Percentiles rank a stretch among this genome's conserved stretches.
phyloP scores from a whole-genome alignment of 1,140 invertebrate species.

The Argopecten irradians region DNA sequence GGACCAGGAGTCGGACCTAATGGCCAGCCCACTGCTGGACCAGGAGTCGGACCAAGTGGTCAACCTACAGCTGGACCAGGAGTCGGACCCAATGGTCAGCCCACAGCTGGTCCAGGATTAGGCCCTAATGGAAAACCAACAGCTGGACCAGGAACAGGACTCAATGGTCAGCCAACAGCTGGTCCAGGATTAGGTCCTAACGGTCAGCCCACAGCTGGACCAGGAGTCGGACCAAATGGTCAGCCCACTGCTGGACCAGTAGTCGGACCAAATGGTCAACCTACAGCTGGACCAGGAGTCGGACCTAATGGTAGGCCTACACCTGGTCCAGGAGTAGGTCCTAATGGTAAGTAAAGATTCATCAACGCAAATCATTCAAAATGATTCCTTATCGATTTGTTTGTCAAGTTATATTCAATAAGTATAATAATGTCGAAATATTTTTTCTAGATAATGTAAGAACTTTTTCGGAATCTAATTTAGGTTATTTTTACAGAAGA shows the following conservation, averaged over 20 bases:
- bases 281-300: slow-evolving; percentile 24
- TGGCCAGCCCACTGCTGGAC: background rate
- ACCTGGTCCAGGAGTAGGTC: background rate
- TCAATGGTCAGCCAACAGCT: slow-evolving; percentile 15
- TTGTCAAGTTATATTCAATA: too few relatives aligned
- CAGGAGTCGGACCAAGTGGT: background rate
- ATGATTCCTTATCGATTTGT: too few relatives aligned
- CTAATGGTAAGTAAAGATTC: background rate
- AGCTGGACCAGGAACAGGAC: slow-evolving; percentile 25
- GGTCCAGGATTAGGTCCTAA: slow-evolving; percentile 31
- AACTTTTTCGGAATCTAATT: too few relatives aligned
- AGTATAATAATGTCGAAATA: too few relatives aligned
- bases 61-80: background rate
- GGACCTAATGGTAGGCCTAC: background rate
- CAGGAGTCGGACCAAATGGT: background rate
- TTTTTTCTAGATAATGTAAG: background rate
- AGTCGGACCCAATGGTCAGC: background rate
- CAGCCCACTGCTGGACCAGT: slow-evolving; percentile 27
- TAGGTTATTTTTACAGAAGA: too few relatives aligned
- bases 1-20: background rate
- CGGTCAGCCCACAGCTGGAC: slow-evolving; percentile 26
- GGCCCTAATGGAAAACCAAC: slow-evolving; percentile 26
- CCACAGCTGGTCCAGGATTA: slow-evolving; percentile 16
- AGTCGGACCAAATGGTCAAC: background rate
- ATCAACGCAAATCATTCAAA: too few relatives aligned